Base-by-base conservation (phyloP, 2,797 vertebrate genomes). In the Menidia menidia region DNA sequence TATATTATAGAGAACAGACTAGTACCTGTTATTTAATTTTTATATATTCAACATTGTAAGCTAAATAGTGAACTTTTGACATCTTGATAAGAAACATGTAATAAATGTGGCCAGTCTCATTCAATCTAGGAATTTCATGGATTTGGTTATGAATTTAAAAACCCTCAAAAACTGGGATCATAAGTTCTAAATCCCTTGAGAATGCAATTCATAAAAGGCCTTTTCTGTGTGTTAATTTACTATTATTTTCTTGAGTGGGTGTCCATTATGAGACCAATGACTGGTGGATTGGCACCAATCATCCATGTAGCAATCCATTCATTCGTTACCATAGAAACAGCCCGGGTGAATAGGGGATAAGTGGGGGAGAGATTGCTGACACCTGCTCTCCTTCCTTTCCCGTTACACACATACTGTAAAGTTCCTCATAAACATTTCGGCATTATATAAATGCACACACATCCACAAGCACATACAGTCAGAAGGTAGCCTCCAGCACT, bases 241-340 rank as follows among this genome's bases (percentile, higher is more conserved):
- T 84, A 89, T 92, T 89, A 86, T 91, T 84, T 85, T 75, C 75
- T 56, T 73, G 76, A 91, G 85, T 85, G 88, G 80, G 81, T 77
- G 84, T 87, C 88, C 87, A 88, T 91, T 89, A 90, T 89, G 88
- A 82, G 82, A 72, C 77, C 87, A 87, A 81, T 86, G 87, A 92
- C 85, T 91, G 82, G 80, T 79, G 83, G 87, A 92, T 90, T 91
- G 91, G 89, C 90, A 90, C 83, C 89, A 93, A 91, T 94, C 93
- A 93, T 85, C 81, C 85, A 87, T 91, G 88, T 85, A 75, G 88
- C 88, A 88, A 92, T 84, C 91, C 82, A 90, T 91, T 90, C 88
- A 91, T 84, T 67, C 4, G 89, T 94, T 90, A 69, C 92, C 93
- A 94, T 94, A 80, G 93, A 87, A 91, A 95, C 91, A 68, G 86